Conservation (phyloP, 2,888 invertebrate genomes). For the Erebia aethiops region DNA sequence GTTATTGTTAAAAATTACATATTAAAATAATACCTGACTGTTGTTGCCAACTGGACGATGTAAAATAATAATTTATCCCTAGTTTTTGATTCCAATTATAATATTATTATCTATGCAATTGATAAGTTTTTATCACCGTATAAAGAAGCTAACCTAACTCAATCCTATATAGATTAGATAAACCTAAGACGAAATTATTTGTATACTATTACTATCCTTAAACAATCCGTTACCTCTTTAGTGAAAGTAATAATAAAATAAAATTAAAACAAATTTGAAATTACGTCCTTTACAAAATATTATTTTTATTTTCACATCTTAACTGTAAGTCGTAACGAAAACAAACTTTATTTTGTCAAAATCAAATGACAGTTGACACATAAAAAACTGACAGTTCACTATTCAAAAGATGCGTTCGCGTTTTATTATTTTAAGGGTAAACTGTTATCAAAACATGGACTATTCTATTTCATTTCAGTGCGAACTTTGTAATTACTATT, state of each 20-base stretch:
- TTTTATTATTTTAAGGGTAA: neutral
- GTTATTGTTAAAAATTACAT: neutral
- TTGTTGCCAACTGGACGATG: neutral
- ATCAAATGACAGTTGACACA: no score
- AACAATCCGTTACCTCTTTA: neutral
- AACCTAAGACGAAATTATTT: neutral
- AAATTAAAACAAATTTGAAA: no score
- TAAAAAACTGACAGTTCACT: neutral
- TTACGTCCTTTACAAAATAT: no score
- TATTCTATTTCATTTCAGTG: neutral
- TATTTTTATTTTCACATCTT: no score
- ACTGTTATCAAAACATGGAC: neutral
- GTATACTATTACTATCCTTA: neutral
- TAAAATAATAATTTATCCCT: neutral
- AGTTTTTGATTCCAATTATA: slow-evolving; percentile 1
- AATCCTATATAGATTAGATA: neutral
- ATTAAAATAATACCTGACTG: slow-evolving; percentile 2
- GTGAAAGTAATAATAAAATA: no score
- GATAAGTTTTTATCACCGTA: slow-evolving; percentile 5
- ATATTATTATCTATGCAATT: neutral
- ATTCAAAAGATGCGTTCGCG: neutral
- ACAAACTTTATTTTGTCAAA: neutral
- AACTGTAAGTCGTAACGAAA: no score
- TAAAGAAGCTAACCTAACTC: neutral
- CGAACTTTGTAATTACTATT: no score